Percentiles rank a stretch among this genome's conserved stretches.
phyloP scores from a whole-genome alignment of 2,888 invertebrate species.

The Metacarcinus magister region DNA sequence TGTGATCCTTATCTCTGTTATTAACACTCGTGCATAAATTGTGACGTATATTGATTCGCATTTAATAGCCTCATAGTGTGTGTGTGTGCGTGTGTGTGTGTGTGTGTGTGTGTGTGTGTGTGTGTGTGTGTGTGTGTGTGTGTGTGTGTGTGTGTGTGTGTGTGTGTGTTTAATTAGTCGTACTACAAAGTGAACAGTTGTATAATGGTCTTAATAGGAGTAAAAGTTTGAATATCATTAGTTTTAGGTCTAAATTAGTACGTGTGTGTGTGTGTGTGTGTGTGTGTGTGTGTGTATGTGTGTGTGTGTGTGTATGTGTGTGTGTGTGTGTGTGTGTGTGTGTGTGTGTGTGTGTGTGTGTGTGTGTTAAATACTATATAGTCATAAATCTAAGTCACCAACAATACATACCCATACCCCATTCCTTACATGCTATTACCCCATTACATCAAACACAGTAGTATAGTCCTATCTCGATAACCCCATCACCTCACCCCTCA shows the following conservation, averaged over 20 bases:
- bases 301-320: constrained; percentile 42
- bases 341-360: neutral
- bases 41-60: neutral
- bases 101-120: constrained; percentile 4
- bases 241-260: neutral
- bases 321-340: neutral
- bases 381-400: too few relatives aligned
- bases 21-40: constrained; percentile 19
- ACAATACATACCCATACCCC: neutral
- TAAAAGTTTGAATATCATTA: constrained; percentile 26
- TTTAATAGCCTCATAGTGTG: neutral
- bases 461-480: too few relatives aligned
- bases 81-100: neutral
- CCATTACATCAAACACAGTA: neutral
- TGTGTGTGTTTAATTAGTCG: neutral
- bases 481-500: neutral
- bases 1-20: constrained; percentile 26
- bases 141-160: neutral
- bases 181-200: neutral
- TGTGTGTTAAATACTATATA: too few relatives aligned
- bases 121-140: neutral
- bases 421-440: neutral
- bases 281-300: constrained; percentile 51
- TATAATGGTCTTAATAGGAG: neutral
- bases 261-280: neutral